Conservation (phyloP, 2,113 vertebrate species). For the Phocoena sinus region DNA sequence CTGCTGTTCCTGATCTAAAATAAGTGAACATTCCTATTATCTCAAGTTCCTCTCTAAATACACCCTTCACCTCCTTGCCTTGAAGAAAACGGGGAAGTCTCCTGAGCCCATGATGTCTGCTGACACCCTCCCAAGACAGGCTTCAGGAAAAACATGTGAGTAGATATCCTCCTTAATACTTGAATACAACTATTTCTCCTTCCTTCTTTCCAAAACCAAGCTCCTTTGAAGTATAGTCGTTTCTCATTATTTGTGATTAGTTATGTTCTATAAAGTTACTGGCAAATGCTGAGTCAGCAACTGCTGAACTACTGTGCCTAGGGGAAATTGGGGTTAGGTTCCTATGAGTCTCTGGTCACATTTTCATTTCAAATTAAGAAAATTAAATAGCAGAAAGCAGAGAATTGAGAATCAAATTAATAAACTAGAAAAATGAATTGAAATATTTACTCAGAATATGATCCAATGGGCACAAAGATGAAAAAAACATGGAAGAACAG, state of each 20-base stretch:
- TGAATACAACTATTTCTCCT: not conserved
- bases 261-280: not conserved
- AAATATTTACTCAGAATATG: constrained; percentile 15
- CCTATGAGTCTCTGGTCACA: not conserved
- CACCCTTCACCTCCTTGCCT: not conserved
- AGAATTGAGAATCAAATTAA: not conserved
- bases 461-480: not conserved
- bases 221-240: not conserved
- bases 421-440: not conserved
- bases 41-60: not conserved
- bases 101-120: not conserved
- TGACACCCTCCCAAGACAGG: not conserved
- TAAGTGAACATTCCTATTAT: not conserved
- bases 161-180: not conserved
- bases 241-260: not conserved
- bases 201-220: not conserved
- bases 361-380: constrained; percentile 15
- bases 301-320: not conserved
- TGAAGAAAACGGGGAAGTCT: not conserved
- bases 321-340: not conserved
- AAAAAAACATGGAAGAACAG: not conserved
- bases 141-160: not conserved
- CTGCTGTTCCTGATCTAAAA: not conserved
- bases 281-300: not conserved
- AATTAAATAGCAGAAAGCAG: not conserved